Conservation (phyloP, 1,140 invertebrate genomes). For the Heliconius congener region DNA sequence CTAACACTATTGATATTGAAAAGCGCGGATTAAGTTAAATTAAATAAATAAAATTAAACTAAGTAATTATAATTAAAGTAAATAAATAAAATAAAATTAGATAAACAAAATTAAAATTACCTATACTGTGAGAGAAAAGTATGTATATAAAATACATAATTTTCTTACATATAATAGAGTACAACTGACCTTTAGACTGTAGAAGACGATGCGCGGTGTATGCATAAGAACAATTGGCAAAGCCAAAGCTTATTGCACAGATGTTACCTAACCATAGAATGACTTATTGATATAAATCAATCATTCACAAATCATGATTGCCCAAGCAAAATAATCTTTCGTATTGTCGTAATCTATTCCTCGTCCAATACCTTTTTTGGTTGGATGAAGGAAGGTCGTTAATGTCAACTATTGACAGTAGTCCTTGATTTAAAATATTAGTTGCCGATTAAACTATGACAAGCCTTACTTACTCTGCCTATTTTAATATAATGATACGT, state of each 20-base stretch:
- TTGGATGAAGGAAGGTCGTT: slow-evolving; percentile 28
- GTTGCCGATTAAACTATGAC: slow-evolving; percentile 34
- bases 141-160: not conserved
- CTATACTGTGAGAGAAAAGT: too few relatives aligned
- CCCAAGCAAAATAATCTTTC: slow-evolving; percentile 16
- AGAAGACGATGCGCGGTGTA: not conserved
- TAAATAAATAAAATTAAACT: too few relatives aligned
- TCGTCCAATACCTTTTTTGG: slow-evolving; percentile 30
- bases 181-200: not conserved
- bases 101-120: too few relatives aligned
- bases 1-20: too few relatives aligned
- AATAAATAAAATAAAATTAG: too few relatives aligned
- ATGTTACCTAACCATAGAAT: not conserved
- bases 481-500: slow-evolving; percentile 18
- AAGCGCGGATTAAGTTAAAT: too few relatives aligned
- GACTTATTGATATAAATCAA: slow-evolving; percentile 7
- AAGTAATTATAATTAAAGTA: too few relatives aligned
- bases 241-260: not conserved
- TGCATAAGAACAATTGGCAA: not conserved
- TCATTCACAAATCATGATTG: slow-evolving; percentile 6
- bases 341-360: slow-evolving; percentile 18
- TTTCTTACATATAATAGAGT: not conserved
- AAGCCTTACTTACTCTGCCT: slow-evolving; percentile 32
- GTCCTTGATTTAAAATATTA: slow-evolving; percentile 40
- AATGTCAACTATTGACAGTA: slow-evolving; percentile 35